Evolutionary conservation across 2,113 vertebrate genomes (phyloP), one percentile per base, ranked within the genome.

Genomic region (Zosterops borbonicus): DNA sequence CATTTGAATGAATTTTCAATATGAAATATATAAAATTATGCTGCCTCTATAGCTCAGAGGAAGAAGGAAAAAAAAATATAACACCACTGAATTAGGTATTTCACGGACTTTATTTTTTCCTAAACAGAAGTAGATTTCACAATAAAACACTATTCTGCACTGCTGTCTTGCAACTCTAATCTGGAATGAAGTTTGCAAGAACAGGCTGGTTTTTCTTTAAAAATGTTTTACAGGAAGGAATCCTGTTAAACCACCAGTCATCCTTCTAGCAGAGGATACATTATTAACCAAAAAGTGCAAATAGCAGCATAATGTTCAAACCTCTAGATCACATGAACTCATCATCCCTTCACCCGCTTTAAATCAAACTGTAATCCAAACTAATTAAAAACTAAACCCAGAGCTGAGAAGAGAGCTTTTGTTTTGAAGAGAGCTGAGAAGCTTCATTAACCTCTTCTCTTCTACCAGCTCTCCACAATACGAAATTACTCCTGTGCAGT

Each of bases 301-400:
- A 95, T 42, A 94, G 87, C 67, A 94, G 73, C 59, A 74, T 56
- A 92, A 71, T 56, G 78, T 91, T 95, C 88, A 92, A 94, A 83
- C 92, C 70, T 91, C 84, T 62, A 76, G 83, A 97, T 87, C 79
- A 76, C 94, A 89, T 70, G 90, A 94, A 83, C 90, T 95, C 87
- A 91, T 91, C 92, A 85, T 92, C 76, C 75, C 50, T 93, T 83
- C 55, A 78, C 86, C 73, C 2, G 4, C 91, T 92, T 89, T 84
- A 91, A 91, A 97, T 96, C 96, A 97, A 95, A 96, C 64, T 29
- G 9, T 97, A 97, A 97, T 91, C 96, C 95, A 93, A 97, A 95
- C 92, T 97, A 97, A 98, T 97, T 98, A 97, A 96, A 95, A 95
- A 88, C 92, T 96, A 97, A 96, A 95, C 83, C 92, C 89, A 92